These are phyloP conservation scores for Paralvinella palmiformis DNA, from an alignment of 1,140 invertebrate genomes.

Conservation along the genomic window DNA sequence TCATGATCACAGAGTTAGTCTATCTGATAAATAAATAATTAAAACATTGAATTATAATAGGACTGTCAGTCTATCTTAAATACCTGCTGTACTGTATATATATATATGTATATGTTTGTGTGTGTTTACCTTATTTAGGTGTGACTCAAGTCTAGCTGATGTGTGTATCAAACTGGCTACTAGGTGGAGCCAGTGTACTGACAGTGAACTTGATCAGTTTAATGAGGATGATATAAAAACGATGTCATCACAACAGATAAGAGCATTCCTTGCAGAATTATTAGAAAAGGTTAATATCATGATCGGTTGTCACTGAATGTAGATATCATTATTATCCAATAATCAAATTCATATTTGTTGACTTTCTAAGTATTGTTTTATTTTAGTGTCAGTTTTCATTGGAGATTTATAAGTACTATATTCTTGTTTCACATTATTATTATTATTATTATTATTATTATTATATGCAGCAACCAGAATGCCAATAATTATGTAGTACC, in stretches of 20 bases:
- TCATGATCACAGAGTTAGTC: not conserved
- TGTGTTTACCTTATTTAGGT: conserved; percentile 50
- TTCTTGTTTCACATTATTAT: not conserved
- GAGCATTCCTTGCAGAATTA: conserved; percentile 67
- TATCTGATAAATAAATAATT: not conserved
- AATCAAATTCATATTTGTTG: too few species aligned
- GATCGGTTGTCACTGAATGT: too few species aligned
- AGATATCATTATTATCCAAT: too few species aligned
- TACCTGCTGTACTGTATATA: not conserved
- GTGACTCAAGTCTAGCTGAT: conserved; percentile 64
- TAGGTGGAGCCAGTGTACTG: conserved; percentile 55
- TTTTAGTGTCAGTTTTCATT: not conserved
- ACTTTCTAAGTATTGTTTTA: not conserved
- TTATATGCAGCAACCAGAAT: not conserved
- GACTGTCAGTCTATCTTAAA: not conserved
- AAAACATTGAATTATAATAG: not conserved
- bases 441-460: not conserved
- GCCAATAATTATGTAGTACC: not conserved
- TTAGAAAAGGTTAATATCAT: conserved; percentile 51
- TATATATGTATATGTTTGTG: not conserved
- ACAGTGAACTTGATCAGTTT: conserved; percentile 49
- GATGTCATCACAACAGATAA: conserved; percentile 64
- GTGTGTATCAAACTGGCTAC: conserved; percentile 59
- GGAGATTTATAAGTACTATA: not conserved
- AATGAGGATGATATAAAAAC: conserved; percentile 52